Evolutionary conservation across 2,797 vertebrate genomes (phyloP).

Genomic region (Chaenodraco wilsoni): DNA sequence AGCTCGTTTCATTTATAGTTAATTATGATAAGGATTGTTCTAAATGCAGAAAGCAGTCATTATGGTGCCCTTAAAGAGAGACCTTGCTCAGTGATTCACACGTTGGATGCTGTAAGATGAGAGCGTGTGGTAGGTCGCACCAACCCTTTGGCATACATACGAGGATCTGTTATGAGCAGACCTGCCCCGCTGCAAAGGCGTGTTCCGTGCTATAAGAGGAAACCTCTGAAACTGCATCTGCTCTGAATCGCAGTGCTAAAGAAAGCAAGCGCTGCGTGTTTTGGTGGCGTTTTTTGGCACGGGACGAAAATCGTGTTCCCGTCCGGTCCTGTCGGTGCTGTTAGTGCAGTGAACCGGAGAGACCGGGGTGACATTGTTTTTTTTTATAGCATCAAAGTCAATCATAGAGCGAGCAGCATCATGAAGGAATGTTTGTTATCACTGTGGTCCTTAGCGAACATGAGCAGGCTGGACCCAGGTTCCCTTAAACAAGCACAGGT

Average conservation of each 20-base stretch:
- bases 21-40: neutral
- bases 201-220: slow-evolving; percentile 85
- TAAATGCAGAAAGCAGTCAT: slow-evolving; percentile 9
- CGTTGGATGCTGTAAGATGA: slow-evolving; percentile 78
- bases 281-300: slow-evolving; percentile 75
- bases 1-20: neutral
- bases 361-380: slow-evolving; percentile 39
- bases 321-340: slow-evolving; percentile 31
- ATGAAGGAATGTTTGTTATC: slow-evolving; percentile 1
- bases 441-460: slow-evolving; percentile 10
- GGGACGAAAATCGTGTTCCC: slow-evolving; percentile 55
- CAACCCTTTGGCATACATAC: slow-evolving; percentile 74
- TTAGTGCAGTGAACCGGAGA: slow-evolving; percentile 21
- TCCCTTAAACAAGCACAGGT: neutral
- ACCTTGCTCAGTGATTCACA: slow-evolving; percentile 56
- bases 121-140: slow-evolving; percentile 68
- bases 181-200: slow-evolving; percentile 81
- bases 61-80: slow-evolving; percentile 49
- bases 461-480: neutral
- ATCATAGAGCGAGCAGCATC: slow-evolving; percentile 27
- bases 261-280: slow-evolving; percentile 79
- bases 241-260: slow-evolving; percentile 81
- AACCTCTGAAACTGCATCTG: slow-evolving; percentile 85
- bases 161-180: slow-evolving; percentile 80
- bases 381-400: slow-evolving; percentile 32